A percentile compares a stretch with the other conserved stretches of the same genome.
Evolutionary conservation across 2,797 vertebrate species (phyloP).

Genomic region (Potorous gilbertii): DNA sequence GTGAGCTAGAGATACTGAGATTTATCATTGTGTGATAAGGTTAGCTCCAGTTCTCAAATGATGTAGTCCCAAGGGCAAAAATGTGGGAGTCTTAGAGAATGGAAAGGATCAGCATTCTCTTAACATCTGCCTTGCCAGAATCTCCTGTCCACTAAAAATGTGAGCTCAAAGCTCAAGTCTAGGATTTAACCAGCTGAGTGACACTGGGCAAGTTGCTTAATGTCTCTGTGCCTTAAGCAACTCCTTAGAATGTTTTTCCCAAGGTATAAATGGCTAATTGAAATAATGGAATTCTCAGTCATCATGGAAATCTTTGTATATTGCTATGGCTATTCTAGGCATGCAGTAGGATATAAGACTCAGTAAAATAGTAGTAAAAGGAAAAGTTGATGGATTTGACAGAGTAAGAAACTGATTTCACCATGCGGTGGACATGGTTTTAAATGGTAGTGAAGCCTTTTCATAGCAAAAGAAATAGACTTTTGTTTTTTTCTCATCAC

Average conservation of each 20-base stretch:
- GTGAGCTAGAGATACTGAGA: background rate
- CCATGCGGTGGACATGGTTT: background rate
- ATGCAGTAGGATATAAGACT: background rate
- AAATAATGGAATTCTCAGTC: background rate
- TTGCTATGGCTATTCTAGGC: background rate
- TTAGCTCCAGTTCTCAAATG: background rate
- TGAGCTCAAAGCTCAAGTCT: background rate
- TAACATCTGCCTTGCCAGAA: background rate
- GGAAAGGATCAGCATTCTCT: slow-evolving; percentile 4
- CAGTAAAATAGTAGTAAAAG: background rate
- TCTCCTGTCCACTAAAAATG: background rate
- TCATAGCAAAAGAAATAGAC: background rate
- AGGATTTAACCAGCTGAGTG: background rate
- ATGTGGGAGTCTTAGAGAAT: background rate
- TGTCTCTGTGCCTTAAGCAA: background rate
- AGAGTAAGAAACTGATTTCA: background rate
- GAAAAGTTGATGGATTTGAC: background rate
- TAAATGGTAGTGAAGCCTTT: background rate
- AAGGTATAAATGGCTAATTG: background rate
- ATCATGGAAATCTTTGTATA: background rate
- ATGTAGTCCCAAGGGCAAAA: background rate
- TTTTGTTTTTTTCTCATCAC: background rate
- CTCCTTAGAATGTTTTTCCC: background rate
- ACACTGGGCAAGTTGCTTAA: background rate
- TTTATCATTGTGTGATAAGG: background rate